phyloP scores from a whole-genome alignment of 2,797 vertebrate genomes.

The Masticophis lateralis region DNA sequence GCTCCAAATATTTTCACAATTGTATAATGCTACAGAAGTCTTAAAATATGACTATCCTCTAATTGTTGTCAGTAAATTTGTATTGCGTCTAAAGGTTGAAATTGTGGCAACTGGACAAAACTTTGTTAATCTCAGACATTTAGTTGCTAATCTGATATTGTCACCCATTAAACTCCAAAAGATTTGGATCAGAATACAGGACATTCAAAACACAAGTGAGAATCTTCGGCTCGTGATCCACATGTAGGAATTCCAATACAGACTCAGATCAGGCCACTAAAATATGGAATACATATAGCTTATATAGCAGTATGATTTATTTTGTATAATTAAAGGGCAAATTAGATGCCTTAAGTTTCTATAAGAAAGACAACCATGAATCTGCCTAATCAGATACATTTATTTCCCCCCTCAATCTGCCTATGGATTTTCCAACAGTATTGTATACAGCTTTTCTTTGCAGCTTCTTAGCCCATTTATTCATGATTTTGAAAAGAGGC shows the following conservation, averaged over 20 bases:
- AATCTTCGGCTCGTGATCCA: neutral
- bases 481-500: neutral
- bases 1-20: neutral
- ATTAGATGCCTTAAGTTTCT: neutral
- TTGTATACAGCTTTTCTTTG: neutral
- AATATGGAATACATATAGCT: neutral
- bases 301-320: neutral
- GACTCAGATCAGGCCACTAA: neutral
- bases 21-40: neutral
- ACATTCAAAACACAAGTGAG: neutral
- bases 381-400: neutral
- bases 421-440: neutral
- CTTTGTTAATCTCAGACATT: neutral
- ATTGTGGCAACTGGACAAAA: neutral
- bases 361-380: neutral
- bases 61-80: neutral
- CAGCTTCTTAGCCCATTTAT: neutral
- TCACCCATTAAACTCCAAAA: no score
- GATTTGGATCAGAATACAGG: neutral
- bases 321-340: neutral
- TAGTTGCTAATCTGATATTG: neutral
- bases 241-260: neutral
- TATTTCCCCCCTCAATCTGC: neutral
- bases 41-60: neutral
- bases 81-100: neutral